Base-by-base conservation (phyloP, 2,797 vertebrate species). In the Anas flavirostris region DNA sequence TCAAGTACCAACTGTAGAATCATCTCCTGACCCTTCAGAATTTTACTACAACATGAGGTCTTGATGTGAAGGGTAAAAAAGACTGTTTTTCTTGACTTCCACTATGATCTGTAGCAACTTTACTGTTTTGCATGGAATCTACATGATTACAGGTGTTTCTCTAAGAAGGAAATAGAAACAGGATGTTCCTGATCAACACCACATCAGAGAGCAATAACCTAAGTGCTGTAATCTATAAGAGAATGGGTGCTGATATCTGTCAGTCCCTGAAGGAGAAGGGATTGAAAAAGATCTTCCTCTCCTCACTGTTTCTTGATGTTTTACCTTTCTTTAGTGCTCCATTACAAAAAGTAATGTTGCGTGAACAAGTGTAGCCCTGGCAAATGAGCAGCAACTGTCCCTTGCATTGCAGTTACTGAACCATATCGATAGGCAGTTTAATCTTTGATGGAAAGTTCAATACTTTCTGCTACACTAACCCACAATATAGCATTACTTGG, bases 291-390 rank as follows among this genome's bases (percentile, higher is more conserved):
- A 69, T 74, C 25, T 50, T 53, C 12, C 29, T 80, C 7, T 9
- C 5, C 5, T 3, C 4, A 63, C 12, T 28, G 25, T 26, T 68
- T 37, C 22, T 35, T 9, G 1, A 69, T 75, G 56, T 53, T 97
- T 80, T 86, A 80, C 15, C 67, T 90, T 91, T 72, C 63, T 77
- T 88, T 88, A 93, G 86, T 80, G 75, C 46, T 91, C 64, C 80
- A 84, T 96, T 96, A 96, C 80, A 73, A 86, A 96, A 91, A 50
- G 46, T 88, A 96, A 97, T 84, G 82, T 63, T 94, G 91, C 46
- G 3, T 94, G 88, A 96, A 95, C n/a, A 92, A 83, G 86, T 13
- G 35, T 82, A 94, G 68, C 44, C 72, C 63, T 52, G 77, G 82
- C 31, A 94, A 96, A 96, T 55, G 75, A 91, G 59, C 70, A 96